These are phyloP conservation scores for Montipora capitata DNA, from an alignment of 92 coral and sea anemone species.

Conservation along the genomic window DNA sequence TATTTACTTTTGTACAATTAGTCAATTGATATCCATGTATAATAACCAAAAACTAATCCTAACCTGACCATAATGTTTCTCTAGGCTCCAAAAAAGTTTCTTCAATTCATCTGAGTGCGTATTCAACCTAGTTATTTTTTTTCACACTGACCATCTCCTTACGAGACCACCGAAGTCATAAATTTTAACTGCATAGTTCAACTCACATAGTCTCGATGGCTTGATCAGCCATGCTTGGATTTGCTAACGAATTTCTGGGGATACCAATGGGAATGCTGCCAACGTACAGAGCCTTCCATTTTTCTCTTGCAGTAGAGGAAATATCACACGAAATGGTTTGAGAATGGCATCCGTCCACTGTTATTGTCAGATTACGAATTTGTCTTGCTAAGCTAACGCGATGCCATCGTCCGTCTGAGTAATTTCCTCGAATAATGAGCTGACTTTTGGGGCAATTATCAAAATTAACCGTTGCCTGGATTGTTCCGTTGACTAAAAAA, in stretches of 20 bases:
- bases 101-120: too few relatives aligned
- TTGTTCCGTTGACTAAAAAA: slow-evolving; percentile 44
- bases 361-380: slow-evolving; percentile 38
- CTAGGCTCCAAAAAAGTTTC: too few relatives aligned
- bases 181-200: background rate
- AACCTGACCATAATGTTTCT: too few relatives aligned
- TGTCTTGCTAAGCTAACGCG: slow-evolving; percentile 48
- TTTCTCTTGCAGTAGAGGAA: slow-evolving; percentile 29
- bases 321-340: slow-evolving; percentile 23
- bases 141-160: background rate
- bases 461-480: slow-evolving; percentile 45
- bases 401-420: slow-evolving; percentile 74
- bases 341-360: slow-evolving; percentile 55
- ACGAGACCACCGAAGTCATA: background rate
- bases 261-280: slow-evolving; percentile 64
- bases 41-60: too few relatives aligned
- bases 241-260: slow-evolving; percentile 55
- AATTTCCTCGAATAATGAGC: slow-evolving; percentile 35
- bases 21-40: too few relatives aligned
- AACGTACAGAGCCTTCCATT: slow-evolving; percentile 67
- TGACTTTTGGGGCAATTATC: slow-evolving; percentile 42
- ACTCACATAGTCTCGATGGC: slow-evolving; percentile 21
- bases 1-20: too few relatives aligned
- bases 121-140: too few relatives aligned
- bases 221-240: slow-evolving; percentile 62